Evolutionary conservation across 2,888 invertebrate genomes (phyloP).

Genomic region (Melieria omissa): DNA sequence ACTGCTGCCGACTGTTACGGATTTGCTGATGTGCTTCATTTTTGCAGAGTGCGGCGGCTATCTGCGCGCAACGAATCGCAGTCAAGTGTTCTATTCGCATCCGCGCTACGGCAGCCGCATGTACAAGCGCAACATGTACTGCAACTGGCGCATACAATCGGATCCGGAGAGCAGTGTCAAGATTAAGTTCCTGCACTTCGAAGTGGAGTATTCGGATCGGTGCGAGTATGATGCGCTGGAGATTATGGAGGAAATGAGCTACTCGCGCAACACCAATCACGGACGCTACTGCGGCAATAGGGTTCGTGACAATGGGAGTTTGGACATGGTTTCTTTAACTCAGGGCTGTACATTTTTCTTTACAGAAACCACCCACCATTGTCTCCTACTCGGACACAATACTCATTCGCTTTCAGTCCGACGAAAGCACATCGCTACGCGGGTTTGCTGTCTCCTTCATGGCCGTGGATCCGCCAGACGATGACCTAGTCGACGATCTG

Average conservation of each 20-base stretch:
- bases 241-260: constrained; percentile 82
- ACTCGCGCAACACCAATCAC: constrained; percentile 72
- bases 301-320: constrained; percentile 68
- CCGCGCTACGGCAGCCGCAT: constrained; percentile 90
- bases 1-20: too few species aligned
- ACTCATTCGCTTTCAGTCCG: constrained; percentile 87
- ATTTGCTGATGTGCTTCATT: neutral
- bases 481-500: constrained; percentile 56
- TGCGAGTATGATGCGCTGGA: constrained; percentile 96
- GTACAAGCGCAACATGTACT: constrained; percentile 89
- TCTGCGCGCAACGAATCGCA: constrained; percentile 80
- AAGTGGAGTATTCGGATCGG: constrained; percentile 84
- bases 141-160: constrained; percentile 95
- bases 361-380: constrained; percentile 87
- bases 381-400: constrained; percentile 89
- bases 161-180: constrained; percentile 82
- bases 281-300: constrained; percentile 90
- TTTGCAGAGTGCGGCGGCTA: constrained; percentile 91
- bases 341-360: neutral
- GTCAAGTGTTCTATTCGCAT: constrained; percentile 92
- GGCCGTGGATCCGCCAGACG: constrained; percentile 73
- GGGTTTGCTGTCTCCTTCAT: constrained; percentile 93
- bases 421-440: constrained; percentile 88
- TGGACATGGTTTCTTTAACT: neutral
- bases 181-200: constrained; percentile 81